These are phyloP conservation scores for Diabrotica undecimpunctata DNA, from an alignment of 1,140 invertebrate species.

Conservation along the genomic window DNA sequence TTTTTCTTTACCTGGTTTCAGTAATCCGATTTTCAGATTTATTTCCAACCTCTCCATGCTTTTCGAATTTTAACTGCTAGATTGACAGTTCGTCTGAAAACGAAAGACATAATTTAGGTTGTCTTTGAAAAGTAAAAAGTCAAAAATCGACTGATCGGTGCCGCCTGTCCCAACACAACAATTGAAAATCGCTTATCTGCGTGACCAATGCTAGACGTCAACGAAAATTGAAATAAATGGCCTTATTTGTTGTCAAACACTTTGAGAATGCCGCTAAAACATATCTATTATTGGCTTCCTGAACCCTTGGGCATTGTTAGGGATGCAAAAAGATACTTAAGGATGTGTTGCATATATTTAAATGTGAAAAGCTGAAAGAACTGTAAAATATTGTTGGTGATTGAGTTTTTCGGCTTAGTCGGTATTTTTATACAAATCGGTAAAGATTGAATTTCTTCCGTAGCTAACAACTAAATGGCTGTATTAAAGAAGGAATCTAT, in stretches of 20 bases:
- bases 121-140: constrained; percentile 14
- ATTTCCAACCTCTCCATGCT: neutral
- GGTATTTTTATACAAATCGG: no score
- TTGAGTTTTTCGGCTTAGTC: neutral
- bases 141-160: constrained; percentile 13
- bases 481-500: no score
- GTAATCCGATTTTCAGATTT: neutral
- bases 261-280: constrained; percentile 34
- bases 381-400: neutral
- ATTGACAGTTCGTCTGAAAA: constrained; percentile 13
- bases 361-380: neutral
- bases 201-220: constrained; percentile 33
- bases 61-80: neutral
- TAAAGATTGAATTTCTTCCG: no score
- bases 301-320: neutral
- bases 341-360: neutral
- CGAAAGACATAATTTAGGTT: constrained; percentile 17
- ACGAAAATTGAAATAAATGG: constrained; percentile 35
- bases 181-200: constrained; percentile 29
- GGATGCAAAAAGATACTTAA: neutral
- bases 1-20: neutral
- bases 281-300: constrained; percentile 29
- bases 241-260: constrained; percentile 37
- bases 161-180: constrained; percentile 21
- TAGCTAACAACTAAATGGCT: no score